Base-by-base conservation (phyloP, 2,113 vertebrate genomes). In the Ctenomys sociabilis region DNA sequence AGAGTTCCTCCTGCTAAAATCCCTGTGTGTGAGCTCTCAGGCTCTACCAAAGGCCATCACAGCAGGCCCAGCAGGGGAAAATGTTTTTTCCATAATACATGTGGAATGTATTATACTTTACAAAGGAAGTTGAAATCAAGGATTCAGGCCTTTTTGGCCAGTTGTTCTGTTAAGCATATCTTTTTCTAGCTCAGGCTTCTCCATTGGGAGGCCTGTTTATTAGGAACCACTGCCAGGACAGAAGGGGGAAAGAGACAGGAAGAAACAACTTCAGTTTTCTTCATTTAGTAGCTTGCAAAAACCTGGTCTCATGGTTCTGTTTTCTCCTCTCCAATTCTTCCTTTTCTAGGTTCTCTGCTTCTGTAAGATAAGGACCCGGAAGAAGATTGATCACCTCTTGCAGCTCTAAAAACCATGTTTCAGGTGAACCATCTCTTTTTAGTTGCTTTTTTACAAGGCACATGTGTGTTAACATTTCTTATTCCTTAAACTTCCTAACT, bases 371-470 rank as follows among this genome's bases (percentile, higher is more conserved):
- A 87, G 19, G 93, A 83, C 54, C 73, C 83, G 83, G 78, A 94
- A 92, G 90, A 97, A n/a, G 64, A 93, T 26, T 30, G 22, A 59
- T 95, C 49, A 73, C 92, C 88, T 94, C 70, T 93, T 90, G 0
- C 40, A 93, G 72, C 6, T 91, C 26, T 95, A 85, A 93, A 93
- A 84, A 83, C 26, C 80, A 95, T 94, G 95, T 88, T 68, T 93
- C 90, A 93, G 92, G 95, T 95, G 90, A 96, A 66, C 37, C 78
- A 17, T 75, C 82, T 88, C 52, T n/a, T 90, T n/a, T 16, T 66
- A 81, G 14, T 77, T 59, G 61, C 14, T 37, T 85, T 91, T 90
- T 94, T 57, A 81, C 10, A 85, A 45, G 28, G 16, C 70, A 35
- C 49, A 3, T 88, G 10, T 59, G 10, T 89, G 21, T 95, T 83